These are phyloP conservation scores for Neodiprion pinetum DNA, from an alignment of 1,140 invertebrate species.

Conservation along the genomic window DNA sequence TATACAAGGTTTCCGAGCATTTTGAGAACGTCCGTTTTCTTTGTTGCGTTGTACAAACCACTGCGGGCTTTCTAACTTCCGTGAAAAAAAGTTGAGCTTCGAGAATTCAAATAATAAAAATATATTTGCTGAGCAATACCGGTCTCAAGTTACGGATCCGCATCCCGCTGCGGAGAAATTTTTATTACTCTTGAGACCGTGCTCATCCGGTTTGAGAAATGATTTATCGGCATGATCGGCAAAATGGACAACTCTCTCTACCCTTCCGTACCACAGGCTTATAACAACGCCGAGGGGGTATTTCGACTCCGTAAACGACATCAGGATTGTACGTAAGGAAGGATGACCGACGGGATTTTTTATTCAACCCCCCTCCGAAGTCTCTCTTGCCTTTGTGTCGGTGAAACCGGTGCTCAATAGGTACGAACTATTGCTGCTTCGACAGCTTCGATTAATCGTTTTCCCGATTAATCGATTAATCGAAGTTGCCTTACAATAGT, in stretches of 20 bases:
- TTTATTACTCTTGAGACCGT: not conserved
- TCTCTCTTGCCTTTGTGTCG: not conserved
- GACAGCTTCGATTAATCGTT: not conserved
- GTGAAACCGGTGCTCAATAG: not conserved
- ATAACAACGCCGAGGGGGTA: not conserved
- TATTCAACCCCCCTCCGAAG: not conserved
- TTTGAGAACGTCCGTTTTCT: constrained; percentile 1
- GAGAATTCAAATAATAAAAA: too few species aligned
- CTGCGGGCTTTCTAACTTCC: not conserved
- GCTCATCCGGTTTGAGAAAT: not conserved
- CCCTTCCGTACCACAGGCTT: not conserved
- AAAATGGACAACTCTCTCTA: not conserved
- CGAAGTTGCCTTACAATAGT: too few species aligned
- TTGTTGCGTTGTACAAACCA: not conserved
- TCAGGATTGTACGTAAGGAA: not conserved
- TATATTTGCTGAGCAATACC: too few species aligned
- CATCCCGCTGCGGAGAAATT: too few species aligned
- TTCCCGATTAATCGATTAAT: not conserved
- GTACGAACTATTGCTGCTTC: not conserved
- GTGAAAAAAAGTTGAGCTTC: not conserved
- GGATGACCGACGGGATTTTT: not conserved
- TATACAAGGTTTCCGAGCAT: not conserved
- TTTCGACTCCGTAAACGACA: not conserved
- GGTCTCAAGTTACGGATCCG: too few species aligned
- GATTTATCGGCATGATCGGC: not conserved